Evolutionary conservation across 2,113 vertebrate species (phyloP), one percentile per base, ranked within the genome.

Genomic region (Barbus barbus): DNA sequence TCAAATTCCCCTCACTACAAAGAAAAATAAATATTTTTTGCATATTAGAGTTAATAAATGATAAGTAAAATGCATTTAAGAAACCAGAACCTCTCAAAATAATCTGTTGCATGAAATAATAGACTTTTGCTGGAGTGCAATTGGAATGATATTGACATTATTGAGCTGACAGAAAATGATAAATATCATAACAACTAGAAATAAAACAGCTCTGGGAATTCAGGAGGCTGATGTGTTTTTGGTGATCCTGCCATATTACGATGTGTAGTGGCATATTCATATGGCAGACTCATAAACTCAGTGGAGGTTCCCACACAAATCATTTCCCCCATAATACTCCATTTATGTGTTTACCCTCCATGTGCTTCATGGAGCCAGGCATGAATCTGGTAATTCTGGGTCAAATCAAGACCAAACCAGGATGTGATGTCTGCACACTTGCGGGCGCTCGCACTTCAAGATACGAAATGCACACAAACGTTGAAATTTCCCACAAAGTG

Each of bases 291-390:
- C 82, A 76, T 85, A 87, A 89, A 89, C 84, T 33, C n/a, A 82
- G 78, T 78, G n/a, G 20, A 75, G 22, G 65, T 83, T 85, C 84
- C 86, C 88, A 89, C 86, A 86, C 86, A 86, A 87, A 89, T 89
- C 86, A 89, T 53, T 63, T 46, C 58, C 73, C 46, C 53, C 73
- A 61, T 78, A 85, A 71, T 72, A 76, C 60, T 58, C 72, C 53
- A 78, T 79, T 83, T 86, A 83, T 83, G 84, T 63, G 60, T 63
- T 61, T 63, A 63, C 13, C 26, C 28, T 9, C 63, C 63, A 9
- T 18, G 28, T 33, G 63, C 48, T 71, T 5, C 14, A 18, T 4
- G 48, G 4, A 51, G 48, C 48, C 5, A 5, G 4, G 16, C 1
- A 18, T 51, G 48, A 51, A 18, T 51, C 63, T 53, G 9, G 53